Conservation (phyloP, 1,140 invertebrate species). For the Drosophila ohnishii region DNA sequence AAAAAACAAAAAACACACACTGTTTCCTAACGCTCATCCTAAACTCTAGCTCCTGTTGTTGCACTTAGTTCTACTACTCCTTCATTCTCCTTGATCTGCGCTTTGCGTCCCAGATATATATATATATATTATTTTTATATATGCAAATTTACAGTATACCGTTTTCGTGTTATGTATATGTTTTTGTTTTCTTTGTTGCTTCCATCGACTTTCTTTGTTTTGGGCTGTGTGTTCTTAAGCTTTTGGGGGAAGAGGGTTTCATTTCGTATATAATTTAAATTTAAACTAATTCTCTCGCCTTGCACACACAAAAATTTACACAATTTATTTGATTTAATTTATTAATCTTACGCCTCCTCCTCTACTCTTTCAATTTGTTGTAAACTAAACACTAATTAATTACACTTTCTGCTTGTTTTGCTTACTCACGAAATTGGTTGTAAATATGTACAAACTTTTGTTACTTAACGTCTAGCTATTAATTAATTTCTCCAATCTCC, state of each 20-base stretch:
- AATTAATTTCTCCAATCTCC: conserved; percentile 35
- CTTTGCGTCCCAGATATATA: conserved; percentile 66
- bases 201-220: conserved; percentile 32
- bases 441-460: conserved; percentile 78
- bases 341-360: conserved; percentile 55
- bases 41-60: conserved; percentile 49
- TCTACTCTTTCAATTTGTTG: conserved; percentile 40
- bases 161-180: conserved; percentile 59
- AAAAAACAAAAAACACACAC: conserved; percentile 39
- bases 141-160: conserved; percentile 72
- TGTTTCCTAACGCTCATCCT: conserved; percentile 62
- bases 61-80: conserved; percentile 6
- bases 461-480: conserved; percentile 59
- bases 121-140: conserved; percentile 57
- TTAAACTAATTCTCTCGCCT: conserved; percentile 75
- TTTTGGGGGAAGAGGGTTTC: conserved; percentile 28
- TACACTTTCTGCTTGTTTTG: conserved; percentile 55
- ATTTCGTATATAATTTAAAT: conserved; percentile 70
- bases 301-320: conserved; percentile 78
- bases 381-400: conserved; percentile 65
- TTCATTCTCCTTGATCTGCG: conserved; percentile 57
- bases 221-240: conserved; percentile 27
- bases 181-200: conserved; percentile 34
- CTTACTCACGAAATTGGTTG: conserved; percentile 65
- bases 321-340: conserved; percentile 80